Percentiles rank a stretch among this genome's conserved stretches.
Evolutionary conservation across 1,140 invertebrate species (phyloP).

Genomic region (Lasaia peninsularis): DNA sequence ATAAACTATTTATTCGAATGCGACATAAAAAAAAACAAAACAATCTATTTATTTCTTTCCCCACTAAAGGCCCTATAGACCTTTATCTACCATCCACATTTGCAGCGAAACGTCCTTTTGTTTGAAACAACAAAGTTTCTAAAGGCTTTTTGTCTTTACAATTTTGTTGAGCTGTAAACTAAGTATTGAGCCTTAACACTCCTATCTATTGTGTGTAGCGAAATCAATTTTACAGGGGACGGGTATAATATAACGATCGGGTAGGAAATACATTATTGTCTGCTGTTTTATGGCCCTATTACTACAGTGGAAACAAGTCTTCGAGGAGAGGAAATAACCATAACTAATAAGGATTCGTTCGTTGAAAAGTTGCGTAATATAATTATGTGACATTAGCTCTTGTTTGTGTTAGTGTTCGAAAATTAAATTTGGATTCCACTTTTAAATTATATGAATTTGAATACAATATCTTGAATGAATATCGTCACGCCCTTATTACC

Average conservation of each 20-base stretch:
- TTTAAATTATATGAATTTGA: too few species aligned
- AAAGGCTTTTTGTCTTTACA: conserved; percentile 51
- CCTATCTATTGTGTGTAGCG: conserved; percentile 38
- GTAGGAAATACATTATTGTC: not conserved
- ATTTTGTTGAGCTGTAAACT: conserved; percentile 48
- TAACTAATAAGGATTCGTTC: not conserved
- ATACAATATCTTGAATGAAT: too few species aligned
- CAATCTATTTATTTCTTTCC: not conserved
- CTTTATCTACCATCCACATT: conserved; percentile 30
- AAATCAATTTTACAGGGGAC: conserved; percentile 37
- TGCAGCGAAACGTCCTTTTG: conserved; percentile 56
- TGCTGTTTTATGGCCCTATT: too few species aligned
- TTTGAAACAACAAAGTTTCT: conserved; percentile 51
- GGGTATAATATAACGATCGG: conserved; percentile 14
- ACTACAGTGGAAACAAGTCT: too few species aligned
- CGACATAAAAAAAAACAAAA: too few species aligned
- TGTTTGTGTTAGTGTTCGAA: too few species aligned
- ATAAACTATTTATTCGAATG: too few species aligned
- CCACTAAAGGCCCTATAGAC: conserved; percentile 23
- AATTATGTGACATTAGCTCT: too few species aligned
- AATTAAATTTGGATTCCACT: too few species aligned
- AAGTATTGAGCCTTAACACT: conserved; percentile 56
- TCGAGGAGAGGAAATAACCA: too few species aligned
- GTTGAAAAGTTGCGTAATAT: not conserved
- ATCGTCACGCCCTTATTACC: too few species aligned